A percentile compares a stretch with the other conserved stretches of the same genome.
Conservation (phyloP, 2,888 invertebrate genomes). For the Nezara viridula region DNA sequence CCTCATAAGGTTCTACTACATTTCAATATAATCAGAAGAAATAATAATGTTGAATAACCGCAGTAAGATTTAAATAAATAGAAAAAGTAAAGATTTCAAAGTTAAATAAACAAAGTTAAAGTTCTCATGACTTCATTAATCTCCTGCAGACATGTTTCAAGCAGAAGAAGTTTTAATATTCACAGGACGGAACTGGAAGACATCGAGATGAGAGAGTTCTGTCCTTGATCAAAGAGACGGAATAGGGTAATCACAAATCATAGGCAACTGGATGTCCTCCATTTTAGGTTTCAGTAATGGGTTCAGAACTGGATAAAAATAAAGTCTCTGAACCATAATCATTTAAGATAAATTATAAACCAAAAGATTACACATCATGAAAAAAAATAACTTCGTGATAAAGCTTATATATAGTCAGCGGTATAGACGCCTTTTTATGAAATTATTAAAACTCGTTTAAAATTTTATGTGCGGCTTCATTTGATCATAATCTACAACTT, state of each 20-base stretch:
- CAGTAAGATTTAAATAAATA: background rate
- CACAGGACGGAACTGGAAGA: background rate
- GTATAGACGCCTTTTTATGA: too few species aligned
- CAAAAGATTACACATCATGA: too few species aligned
- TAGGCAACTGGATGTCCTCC: background rate
- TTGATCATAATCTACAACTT: too few species aligned
- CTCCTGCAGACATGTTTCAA: background rate
- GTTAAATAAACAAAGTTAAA: too few species aligned
- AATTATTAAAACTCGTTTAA: too few species aligned
- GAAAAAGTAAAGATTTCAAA: background rate
- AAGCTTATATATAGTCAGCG: too few species aligned
- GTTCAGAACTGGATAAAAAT: too few species aligned
- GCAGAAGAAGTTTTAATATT: background rate
- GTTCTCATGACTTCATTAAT: background rate
- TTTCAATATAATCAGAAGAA: background rate
- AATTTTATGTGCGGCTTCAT: too few species aligned
- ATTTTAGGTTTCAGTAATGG: background rate
- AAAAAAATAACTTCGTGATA: too few species aligned
- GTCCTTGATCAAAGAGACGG: background rate
- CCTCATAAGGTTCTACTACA: too few species aligned
- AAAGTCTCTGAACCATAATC: too few species aligned
- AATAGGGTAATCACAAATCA: background rate
- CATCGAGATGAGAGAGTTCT: background rate
- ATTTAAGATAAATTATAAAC: too few species aligned
- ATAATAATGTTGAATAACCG: background rate